Base-by-base conservation (phyloP, 2,888 invertebrate species). In the Drosophila sordidula region DNA sequence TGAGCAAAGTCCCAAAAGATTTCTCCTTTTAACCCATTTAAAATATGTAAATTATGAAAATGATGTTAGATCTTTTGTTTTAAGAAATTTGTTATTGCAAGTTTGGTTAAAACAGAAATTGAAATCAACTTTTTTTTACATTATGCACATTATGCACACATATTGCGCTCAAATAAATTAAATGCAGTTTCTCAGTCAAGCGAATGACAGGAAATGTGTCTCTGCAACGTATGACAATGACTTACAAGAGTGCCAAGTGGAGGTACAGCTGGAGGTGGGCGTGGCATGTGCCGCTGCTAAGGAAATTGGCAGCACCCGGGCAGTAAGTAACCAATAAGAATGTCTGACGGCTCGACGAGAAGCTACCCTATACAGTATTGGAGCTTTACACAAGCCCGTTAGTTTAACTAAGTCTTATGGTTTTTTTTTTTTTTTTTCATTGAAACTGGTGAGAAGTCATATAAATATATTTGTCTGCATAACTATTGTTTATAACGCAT, bases 231-330 rank as follows among this genome's bases (percentile, higher is more conserved):
- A 18, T 38, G 26, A 16, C 34, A 47, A 18, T 38, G 26, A 16
- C 34, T 51, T 12, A 80, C 51, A 61, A 45, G 61, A 69, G 38
- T 41, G 32, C 49, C 39, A 55, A 55, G 38, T 45, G 50, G 29
- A 9, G 26, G 5, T 3, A 6, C 4, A 16, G 11, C 1, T n/a
- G 2, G 6, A 22, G 49, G 12, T 29, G 45, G 32, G 34, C 6
- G 46, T 65, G 57, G 65, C 68, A 72, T 71, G 72, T 72, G 73
- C 73, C 59, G 68, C 49, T 67, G 46, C 61, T 64, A 41, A 77
- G 81, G 77, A 85, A 81, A 82, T 81, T 81, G 85, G 38, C 62
- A 67, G 58, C 70, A 72, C 18, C 47, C 26, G 29, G n/a, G 65
- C 66, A 69, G 14, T 45, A 32, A 12, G n/a, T 36, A 22, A 32